Evolutionary conservation across 2,113 vertebrate species (phyloP).

Genomic region (Mesoclemmys tuberculata): DNA sequence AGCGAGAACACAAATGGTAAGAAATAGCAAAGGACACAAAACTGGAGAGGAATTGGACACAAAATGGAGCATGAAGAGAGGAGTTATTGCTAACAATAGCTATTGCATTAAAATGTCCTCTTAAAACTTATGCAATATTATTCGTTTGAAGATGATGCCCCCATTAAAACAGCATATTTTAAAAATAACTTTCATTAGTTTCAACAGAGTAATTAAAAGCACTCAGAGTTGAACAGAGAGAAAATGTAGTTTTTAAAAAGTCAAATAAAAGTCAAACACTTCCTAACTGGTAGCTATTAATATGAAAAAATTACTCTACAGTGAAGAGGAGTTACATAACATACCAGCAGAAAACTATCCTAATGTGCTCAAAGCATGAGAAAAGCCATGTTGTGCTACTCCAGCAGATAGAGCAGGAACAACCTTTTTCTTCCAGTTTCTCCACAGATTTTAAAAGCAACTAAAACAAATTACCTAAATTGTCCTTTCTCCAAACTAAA

Average conservation of each 20-base stretch:
- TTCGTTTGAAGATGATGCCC: background rate
- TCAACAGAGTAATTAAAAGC: background rate
- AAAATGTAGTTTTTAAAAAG: background rate
- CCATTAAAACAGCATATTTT: background rate
- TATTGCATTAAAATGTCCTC: background rate
- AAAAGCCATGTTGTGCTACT: background rate
- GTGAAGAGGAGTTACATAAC: background rate
- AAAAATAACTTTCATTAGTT: background rate
- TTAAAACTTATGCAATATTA: accelerated
- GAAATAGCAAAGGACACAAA: background rate
- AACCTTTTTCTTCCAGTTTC: background rate
- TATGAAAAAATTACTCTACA: background rate
- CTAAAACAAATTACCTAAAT: no score
- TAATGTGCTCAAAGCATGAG: background rate
- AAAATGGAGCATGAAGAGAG: background rate
- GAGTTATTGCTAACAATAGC: background rate
- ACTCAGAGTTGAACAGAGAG: background rate
- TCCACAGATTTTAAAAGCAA: background rate
- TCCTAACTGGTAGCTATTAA: background rate
- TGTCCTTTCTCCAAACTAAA: background rate
- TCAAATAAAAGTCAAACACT: background rate
- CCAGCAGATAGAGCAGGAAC: constrained; percentile 55
- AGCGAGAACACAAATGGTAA: background rate
- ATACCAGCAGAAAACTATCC: background rate
- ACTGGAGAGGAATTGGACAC: background rate